phyloP scores from a whole-genome alignment of 2,888 invertebrate species.

The Sphaeridia pumilis region DNA sequence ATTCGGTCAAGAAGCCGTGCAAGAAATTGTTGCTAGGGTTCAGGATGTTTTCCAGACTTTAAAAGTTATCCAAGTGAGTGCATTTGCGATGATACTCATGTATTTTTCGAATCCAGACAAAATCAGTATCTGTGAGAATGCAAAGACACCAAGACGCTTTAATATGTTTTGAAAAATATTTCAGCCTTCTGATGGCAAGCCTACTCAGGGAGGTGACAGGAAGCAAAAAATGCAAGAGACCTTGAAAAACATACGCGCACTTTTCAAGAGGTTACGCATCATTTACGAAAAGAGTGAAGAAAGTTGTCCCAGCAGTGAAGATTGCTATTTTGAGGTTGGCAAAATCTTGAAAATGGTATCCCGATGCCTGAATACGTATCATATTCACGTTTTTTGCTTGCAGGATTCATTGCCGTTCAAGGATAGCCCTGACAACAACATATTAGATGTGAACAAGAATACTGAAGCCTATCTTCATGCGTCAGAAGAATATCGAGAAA shows the following conservation, averaged over 20 bases:
- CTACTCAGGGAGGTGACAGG: too few relatives aligned
- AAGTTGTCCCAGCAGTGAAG: slow-evolving; percentile 80
- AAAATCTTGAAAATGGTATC: too few relatives aligned
- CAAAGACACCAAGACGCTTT: too few relatives aligned
- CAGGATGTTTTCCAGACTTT: slow-evolving; percentile 80
- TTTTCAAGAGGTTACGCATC: slow-evolving; percentile 72
- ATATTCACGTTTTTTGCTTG: slow-evolving; percentile 6
- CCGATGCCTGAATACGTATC: too few relatives aligned
- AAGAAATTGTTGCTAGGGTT: slow-evolving; percentile 82
- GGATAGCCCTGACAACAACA: slow-evolving; percentile 36
- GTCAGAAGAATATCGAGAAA: slow-evolving; percentile 71
- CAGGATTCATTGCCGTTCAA: slow-evolving; percentile 37
- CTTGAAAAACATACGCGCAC: slow-evolving; percentile 60
- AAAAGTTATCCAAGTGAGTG: slow-evolving; percentile 68
- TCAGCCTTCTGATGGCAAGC: slow-evolving; percentile 47
- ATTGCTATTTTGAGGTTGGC: slow-evolving; percentile 69
- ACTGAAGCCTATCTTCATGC: slow-evolving; percentile 72
- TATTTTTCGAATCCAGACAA: too few relatives aligned
- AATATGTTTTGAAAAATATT: slow-evolving; percentile 18
- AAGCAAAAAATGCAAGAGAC: slow-evolving; percentile 75
- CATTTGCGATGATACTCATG: too few relatives aligned
- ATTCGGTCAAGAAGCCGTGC: slow-evolving; percentile 87
- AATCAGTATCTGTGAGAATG: too few relatives aligned
- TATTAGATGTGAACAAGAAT: slow-evolving; percentile 67
- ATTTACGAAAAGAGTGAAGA: slow-evolving; percentile 91